Percentiles rank a stretch among this genome's conserved stretches.
Conservation (phyloP, 2,113 vertebrate species). For the Plecturocebus donacophilus region DNA sequence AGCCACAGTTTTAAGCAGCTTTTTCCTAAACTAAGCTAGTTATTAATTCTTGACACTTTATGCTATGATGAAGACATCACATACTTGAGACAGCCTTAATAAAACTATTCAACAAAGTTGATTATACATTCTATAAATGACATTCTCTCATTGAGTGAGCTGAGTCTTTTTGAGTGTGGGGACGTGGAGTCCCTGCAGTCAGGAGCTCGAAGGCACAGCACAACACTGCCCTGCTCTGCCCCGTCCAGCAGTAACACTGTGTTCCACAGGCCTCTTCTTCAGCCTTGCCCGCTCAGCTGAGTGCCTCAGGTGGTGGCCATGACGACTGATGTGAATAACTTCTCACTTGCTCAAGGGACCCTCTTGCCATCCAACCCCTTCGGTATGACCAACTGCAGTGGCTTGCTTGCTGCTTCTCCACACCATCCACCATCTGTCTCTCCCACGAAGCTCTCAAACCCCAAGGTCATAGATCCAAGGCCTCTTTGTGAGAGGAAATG, state of each 20-base stretch:
- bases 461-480: neutral
- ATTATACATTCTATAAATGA: neutral
- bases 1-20: neutral
- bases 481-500: neutral
- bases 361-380: neutral
- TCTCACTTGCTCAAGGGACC: neutral
- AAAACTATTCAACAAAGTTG: neutral
- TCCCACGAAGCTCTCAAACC: fast-evolving
- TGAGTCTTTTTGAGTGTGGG: neutral
- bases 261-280: neutral
- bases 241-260: fast-evolving
- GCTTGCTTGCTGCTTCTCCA: neutral
- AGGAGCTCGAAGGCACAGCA: neutral
- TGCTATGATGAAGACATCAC: neutral
- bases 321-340: neutral
- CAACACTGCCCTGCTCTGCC: too few species aligned
- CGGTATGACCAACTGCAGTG: neutral
- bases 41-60: neutral
- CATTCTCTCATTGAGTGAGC: neutral
- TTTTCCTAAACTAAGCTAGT: neutral
- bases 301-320: neutral
- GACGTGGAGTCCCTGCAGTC: neutral
- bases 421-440: neutral
- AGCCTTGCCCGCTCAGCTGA: neutral
- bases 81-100: neutral